Percentiles rank a stretch among this genome's conserved stretches.
Conservation (phyloP, 35 echinoderm and acorn worm genomes). For the Ophiothrix spiculata region DNA sequence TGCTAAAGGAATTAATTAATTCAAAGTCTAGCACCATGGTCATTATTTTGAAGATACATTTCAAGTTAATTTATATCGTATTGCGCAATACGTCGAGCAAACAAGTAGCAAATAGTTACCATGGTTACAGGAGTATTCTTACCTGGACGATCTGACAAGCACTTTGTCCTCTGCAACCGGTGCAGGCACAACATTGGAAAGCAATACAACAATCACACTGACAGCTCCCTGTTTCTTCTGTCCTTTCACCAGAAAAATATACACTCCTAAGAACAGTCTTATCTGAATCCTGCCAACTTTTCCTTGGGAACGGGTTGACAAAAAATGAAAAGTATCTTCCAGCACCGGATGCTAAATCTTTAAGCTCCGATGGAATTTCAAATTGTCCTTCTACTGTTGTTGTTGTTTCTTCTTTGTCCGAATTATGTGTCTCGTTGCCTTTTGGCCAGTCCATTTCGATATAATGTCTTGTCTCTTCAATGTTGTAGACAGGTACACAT, state of each 20-base stretch:
- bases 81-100: background rate
- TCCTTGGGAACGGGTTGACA: slow-evolving; percentile 80
- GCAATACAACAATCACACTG: slow-evolving; percentile 83
- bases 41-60: too few species aligned
- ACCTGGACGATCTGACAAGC: slow-evolving; percentile 94
- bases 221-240: slow-evolving; percentile 65
- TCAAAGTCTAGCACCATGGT: too few species aligned
- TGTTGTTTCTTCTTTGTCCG: background rate
- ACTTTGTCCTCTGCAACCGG: slow-evolving; percentile 86
- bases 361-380: slow-evolving; percentile 58
- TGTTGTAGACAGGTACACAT: slow-evolving; percentile 82
- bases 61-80: too few species aligned
- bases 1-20: too few species aligned
- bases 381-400: background rate
- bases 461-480: slow-evolving; percentile 58
- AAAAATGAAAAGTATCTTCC: slow-evolving; percentile 96
- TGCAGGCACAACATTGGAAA: slow-evolving; percentile 77
- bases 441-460: slow-evolving; percentile 82
- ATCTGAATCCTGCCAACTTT: slow-evolving; percentile 41
- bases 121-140: background rate
- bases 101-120: background rate
- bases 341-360: slow-evolving; percentile 57
- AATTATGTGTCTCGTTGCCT: background rate
- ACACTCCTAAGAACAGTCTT: slow-evolving; percentile 72
- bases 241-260: slow-evolving; percentile 80